Evolutionary conservation across 2,797 vertebrate genomes (phyloP).

Genomic region (Delichon dasypus): DNA sequence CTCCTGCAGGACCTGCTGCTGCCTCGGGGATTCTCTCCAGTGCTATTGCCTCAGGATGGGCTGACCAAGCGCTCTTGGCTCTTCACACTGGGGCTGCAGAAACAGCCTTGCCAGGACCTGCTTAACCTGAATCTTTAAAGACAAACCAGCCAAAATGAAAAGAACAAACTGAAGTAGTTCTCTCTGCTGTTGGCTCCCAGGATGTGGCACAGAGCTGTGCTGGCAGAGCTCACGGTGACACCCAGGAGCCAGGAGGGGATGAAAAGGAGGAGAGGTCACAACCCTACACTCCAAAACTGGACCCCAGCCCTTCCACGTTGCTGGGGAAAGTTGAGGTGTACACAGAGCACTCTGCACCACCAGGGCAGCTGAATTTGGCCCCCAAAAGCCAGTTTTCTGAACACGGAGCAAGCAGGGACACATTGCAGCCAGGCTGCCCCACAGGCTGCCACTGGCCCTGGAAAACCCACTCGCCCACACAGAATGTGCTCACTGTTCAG

Average conservation of each 20-base stretch:
- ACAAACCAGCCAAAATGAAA: neutral
- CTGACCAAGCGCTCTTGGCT: neutral
- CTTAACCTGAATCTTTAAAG: constrained; percentile 1
- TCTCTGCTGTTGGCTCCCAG: neutral
- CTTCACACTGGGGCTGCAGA: neutral
- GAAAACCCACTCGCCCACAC: neutral
- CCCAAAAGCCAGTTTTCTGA: neutral
- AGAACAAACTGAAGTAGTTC: neutral
- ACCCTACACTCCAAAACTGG: neutral
- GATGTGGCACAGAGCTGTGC: accelerated
- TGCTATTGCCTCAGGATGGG: neutral
- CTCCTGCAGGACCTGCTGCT: neutral
- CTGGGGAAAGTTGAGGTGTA: neutral
- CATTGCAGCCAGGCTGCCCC: neutral
- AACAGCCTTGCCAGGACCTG: neutral
- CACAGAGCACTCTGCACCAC: neutral
- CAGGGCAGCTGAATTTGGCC: neutral
- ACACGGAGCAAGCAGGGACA: accelerated
- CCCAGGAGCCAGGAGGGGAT: neutral
- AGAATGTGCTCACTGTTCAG: neutral
- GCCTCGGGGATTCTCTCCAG: constrained; percentile 39
- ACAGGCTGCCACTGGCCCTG: neutral
- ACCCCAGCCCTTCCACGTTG: neutral
- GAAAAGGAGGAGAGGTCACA: neutral
- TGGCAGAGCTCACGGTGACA: neutral